These are phyloP conservation scores for Drosophila nannoptera DNA, from an alignment of 1,140 invertebrate species.

Conservation along the genomic window DNA sequence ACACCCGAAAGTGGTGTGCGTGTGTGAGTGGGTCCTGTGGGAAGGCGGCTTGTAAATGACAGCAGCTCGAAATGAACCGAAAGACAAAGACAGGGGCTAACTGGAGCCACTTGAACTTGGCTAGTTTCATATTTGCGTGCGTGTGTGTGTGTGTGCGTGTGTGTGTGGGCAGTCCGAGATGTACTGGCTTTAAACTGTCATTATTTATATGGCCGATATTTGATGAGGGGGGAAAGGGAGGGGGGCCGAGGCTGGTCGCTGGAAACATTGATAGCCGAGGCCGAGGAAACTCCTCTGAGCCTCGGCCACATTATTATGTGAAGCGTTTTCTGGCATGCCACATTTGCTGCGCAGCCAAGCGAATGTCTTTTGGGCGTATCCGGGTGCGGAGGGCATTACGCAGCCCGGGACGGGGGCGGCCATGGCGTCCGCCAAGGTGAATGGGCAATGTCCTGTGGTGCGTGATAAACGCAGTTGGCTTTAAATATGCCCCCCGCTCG, in stretches of 20 bases:
- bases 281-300: background rate
- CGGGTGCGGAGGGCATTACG: background rate
- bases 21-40: constrained; percentile 20
- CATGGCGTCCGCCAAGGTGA: constrained; percentile 44
- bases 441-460: constrained; percentile 69
- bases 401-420: background rate
- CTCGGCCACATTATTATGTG: constrained; percentile 53
- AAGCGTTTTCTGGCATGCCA: constrained; percentile 61
- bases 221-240: constrained; percentile 5
- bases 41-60: constrained; percentile 35
- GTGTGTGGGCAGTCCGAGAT: too few relatives aligned
- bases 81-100: constrained; percentile 8
- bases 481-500: constrained; percentile 62
- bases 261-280: constrained; percentile 39
- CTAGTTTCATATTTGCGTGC: constrained; percentile 3
- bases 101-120: constrained; percentile 19
- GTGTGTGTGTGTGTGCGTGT: too few relatives aligned
- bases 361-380: constrained; percentile 33
- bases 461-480: constrained; percentile 64
- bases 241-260: background rate
- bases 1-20: constrained; percentile 30
- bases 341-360: constrained; percentile 67
- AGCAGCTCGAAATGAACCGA: constrained; percentile 44
- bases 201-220: constrained; percentile 51
- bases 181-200: constrained; percentile 54